Percentiles rank a stretch among this genome's conserved stretches.
These are phyloP conservation scores for Carassius gibelio DNA, from an alignment of 2,113 vertebrate genomes.

Conservation along the genomic window DNA sequence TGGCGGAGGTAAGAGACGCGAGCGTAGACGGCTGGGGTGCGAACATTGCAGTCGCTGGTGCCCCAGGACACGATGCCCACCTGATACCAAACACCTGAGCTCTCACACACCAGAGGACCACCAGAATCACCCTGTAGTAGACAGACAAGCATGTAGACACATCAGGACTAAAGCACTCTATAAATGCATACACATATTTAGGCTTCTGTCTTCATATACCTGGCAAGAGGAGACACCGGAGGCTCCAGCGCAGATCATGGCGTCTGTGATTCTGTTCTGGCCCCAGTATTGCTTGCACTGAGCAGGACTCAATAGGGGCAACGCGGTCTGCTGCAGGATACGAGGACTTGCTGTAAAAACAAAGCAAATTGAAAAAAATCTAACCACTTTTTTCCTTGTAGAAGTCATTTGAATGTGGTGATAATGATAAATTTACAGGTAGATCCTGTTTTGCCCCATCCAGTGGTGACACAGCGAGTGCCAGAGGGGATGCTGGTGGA, in stretches of 20 bases:
- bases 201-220: slow-evolving; percentile 59
- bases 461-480: no score
- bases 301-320: slow-evolving; percentile 74
- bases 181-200: no score
- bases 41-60: slow-evolving; percentile 59
- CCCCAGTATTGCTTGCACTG: slow-evolving; percentile 81
- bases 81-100: slow-evolving; percentile 70
- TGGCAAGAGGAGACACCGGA: slow-evolving; percentile 81
- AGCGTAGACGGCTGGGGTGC: slow-evolving; percentile 75
- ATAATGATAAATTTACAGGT: no score
- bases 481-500: no score
- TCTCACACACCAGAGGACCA: slow-evolving; percentile 81
- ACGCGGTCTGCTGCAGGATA: slow-evolving; percentile 74
- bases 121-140: slow-evolving; percentile 80
- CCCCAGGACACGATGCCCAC: slow-evolving; percentile 84
- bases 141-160: no score
- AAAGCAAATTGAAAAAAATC: no score
- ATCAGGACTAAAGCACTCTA: neutral
- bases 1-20: slow-evolving; percentile 77
- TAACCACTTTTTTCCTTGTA: no score
- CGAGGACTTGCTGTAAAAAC: slow-evolving; percentile 67
- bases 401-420: no score
- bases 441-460: no score
- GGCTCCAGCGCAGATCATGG: slow-evolving; percentile 82
- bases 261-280: slow-evolving; percentile 71